Percentiles rank a stretch among this genome's conserved stretches.
Evolutionary conservation across 2,113 vertebrate genomes (phyloP).

Genomic region (Oenanthe oenanthe): DNA sequence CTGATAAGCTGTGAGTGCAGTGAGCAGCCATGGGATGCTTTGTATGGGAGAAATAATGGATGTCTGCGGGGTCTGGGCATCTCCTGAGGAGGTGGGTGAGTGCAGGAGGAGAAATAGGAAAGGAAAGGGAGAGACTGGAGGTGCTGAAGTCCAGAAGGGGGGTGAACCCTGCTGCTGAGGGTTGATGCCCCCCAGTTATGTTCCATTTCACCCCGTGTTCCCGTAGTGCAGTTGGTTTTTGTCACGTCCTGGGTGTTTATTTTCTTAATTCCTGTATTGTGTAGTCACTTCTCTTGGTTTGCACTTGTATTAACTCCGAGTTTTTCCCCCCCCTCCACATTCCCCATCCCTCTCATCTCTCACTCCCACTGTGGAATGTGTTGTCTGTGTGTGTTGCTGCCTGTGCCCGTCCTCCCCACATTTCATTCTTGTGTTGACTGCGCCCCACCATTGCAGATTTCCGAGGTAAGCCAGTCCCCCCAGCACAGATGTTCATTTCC

Average conservation of each 20-base stretch:
- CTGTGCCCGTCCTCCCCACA: constrained; percentile 80
- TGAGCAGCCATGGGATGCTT: background rate
- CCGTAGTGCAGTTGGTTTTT: background rate
- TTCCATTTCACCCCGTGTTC: constrained; percentile 24
- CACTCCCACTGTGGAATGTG: constrained; percentile 83
- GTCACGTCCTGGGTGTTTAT: constrained; percentile 69
- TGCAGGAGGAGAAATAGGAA: background rate
- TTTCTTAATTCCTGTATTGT: constrained; percentile 72
- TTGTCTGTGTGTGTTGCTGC: constrained; percentile 83
- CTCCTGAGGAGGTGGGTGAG: background rate
- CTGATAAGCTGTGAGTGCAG: constrained; percentile 9
- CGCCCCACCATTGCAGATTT: constrained; percentile 83
- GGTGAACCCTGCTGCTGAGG: background rate
- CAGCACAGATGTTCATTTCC: background rate
- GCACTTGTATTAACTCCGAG: constrained; percentile 79
- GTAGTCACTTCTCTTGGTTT: constrained; percentile 78
- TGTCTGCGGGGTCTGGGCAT: background rate
- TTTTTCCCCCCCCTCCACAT: constrained; percentile 69
- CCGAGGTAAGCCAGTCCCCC: constrained; percentile 77
- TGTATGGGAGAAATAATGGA: background rate
- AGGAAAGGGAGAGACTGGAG: background rate
- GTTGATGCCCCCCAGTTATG: background rate
- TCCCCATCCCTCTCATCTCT: constrained; percentile 74
- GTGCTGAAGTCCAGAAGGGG: background rate
- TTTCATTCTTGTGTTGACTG: constrained; percentile 85